Base-by-base conservation (phyloP, 2,113 vertebrate genomes). In the Bubalus kerabau region DNA sequence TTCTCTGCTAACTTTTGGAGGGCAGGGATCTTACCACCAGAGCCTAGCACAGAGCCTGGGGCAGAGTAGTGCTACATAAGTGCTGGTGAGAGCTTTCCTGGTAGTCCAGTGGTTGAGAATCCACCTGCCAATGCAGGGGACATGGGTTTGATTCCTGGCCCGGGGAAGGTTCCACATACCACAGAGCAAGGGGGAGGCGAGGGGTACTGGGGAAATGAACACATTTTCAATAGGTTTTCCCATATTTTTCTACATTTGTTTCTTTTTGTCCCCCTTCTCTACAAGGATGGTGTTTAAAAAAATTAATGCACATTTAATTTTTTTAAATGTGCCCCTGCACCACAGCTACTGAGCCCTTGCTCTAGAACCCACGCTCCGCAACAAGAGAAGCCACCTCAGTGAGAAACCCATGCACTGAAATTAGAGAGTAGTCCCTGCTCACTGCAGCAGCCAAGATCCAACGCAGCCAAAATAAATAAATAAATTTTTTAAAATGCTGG, bases 351-450 rank as follows among this genome's bases (percentile, higher is more conserved):
- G 71, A 76, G 71, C 12, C 71, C 40, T 76, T 40, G 26, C 12
- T 76, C 23, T 76, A 26, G 71, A 76, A 26, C 40, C 71, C 1
- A 0, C 0, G 23, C 71, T 43, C 12, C 0, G 0, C 40, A 76
- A 24, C 40, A 76, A 76, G 6, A 43, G 40, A 76, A 43, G 23
- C 23, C 40, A 14, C 71, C 40, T 43, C 71, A 26, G 13, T 24
- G 71, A 14, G 23, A 43, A 43, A 76, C 23, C 40, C 71, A 76
- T 0, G 12, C 23, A 14, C 23, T 7, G 71, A 23, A 43, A 8
- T 43, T 76, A 43, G 71, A 26, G 23, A 43, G 6, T 24, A 26
- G 71, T 24, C 23, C 71, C 71, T 76, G 40, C 40, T 76, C 71
- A 14, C 40, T 43, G 40, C 40, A 7, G 71, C 40, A 76, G 40